Evolutionary conservation across 35 echinoderm and acorn worm genomes (phyloP), one percentile per base, ranked within the genome.

Genomic region (Ophioderma brevispina): DNA sequence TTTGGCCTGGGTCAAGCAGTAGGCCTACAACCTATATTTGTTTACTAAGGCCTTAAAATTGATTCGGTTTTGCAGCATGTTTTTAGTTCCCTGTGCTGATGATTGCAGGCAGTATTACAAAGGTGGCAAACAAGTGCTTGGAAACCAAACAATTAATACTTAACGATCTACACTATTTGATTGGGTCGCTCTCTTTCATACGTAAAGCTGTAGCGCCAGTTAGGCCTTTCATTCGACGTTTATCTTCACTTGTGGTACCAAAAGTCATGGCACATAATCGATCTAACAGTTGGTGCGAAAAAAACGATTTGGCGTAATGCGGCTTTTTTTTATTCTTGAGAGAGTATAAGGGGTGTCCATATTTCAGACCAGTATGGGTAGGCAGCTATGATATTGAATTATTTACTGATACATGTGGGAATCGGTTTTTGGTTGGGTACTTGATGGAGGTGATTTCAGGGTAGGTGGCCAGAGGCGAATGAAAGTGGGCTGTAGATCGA

Each of bases 11-110:
- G 80, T 52, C 3, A 84, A 50, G 25, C 81, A 28, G 81, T 84
- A 8, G 81, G 34, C 0, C 78, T 80, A 33, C n/a, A 31, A 19
- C 21, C 25, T 1, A 35, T 40, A 40, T 37, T 87, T 14, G 42
- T 38, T 4, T 87, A 78, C n/a, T 78, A 77, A 40, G 39, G 79
- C 21, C 13, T 91, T 11, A 40, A 85, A 31, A 84, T 91, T 8
- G 89, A 91, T 91, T 76, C 63, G 1, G 32, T 91, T 30, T 0
- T n/a, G 17, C 38, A 38, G 70, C 21, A 28, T n/a, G 4, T 0
- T 84, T 40, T 42, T 38, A 28, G 39, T 91, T 25, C 89, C 89
- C 4, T 1, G 33, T 1, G 89, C n/a, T n/a, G 85, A 0, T 85
- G 85, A 23, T 13, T 78, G 30, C 31, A 39, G 23, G 38, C 36